Conservation (phyloP, 2,797 vertebrate genomes). For the Phrynocephalus vlangalii region DNA sequence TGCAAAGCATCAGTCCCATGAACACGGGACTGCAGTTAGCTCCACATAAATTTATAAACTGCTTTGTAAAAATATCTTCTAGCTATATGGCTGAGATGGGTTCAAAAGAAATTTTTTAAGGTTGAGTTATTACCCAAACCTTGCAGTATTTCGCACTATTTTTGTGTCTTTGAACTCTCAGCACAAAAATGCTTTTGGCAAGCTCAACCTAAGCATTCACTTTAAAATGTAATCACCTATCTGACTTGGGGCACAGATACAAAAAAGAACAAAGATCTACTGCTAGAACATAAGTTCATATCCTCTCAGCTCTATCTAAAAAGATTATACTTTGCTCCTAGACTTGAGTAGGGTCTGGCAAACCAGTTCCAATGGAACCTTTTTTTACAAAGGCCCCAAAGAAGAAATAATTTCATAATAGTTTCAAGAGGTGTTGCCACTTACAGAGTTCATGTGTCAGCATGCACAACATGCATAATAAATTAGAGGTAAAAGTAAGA, state of each 20-base stretch:
- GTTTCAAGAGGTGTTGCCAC: background rate
- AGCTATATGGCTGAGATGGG: constrained; percentile 30
- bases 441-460: background rate
- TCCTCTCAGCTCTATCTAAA: background rate
- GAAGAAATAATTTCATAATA: background rate
- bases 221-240: constrained; percentile 40
- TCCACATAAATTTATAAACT: constrained; percentile 31
- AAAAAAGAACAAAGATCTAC: background rate
- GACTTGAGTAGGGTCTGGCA: background rate
- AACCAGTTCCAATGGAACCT: background rate
- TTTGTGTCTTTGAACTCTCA: constrained; percentile 34
- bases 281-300: background rate
- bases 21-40: background rate
- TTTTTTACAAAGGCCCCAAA: background rate
- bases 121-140: constrained; percentile 45
- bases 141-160: constrained; percentile 24
- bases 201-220: constrained; percentile 40
- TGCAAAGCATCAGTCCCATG: constrained; percentile 7
- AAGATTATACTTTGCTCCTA: background rate
- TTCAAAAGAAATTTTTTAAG: constrained; percentile 36
- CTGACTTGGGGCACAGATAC: constrained; percentile 7
- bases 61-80: constrained; percentile 39
- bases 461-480: background rate
- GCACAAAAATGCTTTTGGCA: constrained; percentile 38
- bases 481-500: background rate